A percentile compares a stretch with the other conserved stretches of the same genome.
Evolutionary conservation across 1,140 invertebrate species (phyloP).

Genomic region (Drosophila serrata): DNA sequence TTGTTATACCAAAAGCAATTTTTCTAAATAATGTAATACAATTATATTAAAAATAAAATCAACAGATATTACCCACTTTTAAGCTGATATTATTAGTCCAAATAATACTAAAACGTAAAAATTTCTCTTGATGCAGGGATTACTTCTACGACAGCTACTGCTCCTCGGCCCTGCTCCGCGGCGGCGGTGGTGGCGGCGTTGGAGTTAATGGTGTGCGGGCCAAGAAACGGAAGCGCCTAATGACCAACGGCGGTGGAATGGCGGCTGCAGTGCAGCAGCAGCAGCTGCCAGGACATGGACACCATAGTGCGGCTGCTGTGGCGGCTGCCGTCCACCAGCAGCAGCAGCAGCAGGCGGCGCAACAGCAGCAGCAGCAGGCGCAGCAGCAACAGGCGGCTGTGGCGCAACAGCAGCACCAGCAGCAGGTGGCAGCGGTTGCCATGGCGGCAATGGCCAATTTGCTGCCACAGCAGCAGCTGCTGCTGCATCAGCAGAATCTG

Average conservation of each 20-base stretch:
- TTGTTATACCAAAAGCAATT: no score
- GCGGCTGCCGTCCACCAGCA: slow-evolving; percentile 74
- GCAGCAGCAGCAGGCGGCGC: slow-evolving; percentile 60
- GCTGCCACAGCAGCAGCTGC: slow-evolving; percentile 79
- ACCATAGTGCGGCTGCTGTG: slow-evolving; percentile 65
- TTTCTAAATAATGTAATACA: no score
- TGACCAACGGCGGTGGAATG: slow-evolving; percentile 85
- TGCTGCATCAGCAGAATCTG: slow-evolving; percentile 82
- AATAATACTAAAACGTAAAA: background rate
- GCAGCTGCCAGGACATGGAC: slow-evolving; percentile 65
- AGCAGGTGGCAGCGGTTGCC: slow-evolving; percentile 81
- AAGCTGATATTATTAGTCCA: background rate
- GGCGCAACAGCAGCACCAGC: slow-evolving; percentile 76
- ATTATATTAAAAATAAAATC: no score
- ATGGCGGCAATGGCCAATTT: slow-evolving; percentile 84
- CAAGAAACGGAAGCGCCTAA: slow-evolving; percentile 88
- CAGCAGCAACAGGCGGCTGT: slow-evolving; percentile 74
- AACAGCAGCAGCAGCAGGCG: slow-evolving; percentile 60
- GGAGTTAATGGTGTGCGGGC: slow-evolving; percentile 85
- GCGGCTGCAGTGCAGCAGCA: slow-evolving; percentile 72
- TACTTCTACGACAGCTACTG: slow-evolving; percentile 87
- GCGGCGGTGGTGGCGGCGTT: slow-evolving; percentile 55
- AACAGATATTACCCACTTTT: no score
- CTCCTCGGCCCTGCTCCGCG: slow-evolving; percentile 87
- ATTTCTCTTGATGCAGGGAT: slow-evolving; percentile 60